Evolutionary conservation across 2,888 invertebrate species (phyloP), one percentile per base, ranked within the genome.

Genomic region (Nomada flava): DNA sequence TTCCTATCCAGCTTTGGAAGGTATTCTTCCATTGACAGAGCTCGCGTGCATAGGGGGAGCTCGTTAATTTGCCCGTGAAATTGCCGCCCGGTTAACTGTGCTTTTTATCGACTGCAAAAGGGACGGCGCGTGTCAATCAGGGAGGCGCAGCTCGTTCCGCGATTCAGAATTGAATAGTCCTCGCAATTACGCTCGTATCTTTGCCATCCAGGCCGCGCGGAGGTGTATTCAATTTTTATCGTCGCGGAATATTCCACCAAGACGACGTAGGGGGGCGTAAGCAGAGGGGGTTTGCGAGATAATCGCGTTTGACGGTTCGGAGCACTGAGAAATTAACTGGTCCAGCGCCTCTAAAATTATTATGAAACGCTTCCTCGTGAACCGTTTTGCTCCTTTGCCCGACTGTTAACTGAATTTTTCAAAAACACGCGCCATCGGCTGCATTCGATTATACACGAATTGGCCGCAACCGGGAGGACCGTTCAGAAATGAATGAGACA

Each of bases 271-370:
- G 26, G 29, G 18, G n/a, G 15, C 36, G 47, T 47, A 57, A 29
- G 29, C 23, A 60, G 69, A 71, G 74, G 65, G 74, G 78, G 82
- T 2, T 82, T 81, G 87, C 87, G 80, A 87, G 86, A 87, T 92
- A 92, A 92, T 92, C 92, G 90, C 87, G 84, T 92, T 92, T 91
- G 86, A 89, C 89, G 90, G 89, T 85, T 85, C 88, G 86, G 55
- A 84, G 91, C 88, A 88, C 88, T 88, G 86, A 88, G 88, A 91
- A 91, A 92, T 92, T 90, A 92, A 88, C 88, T 89, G 89, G 88
- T 89, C 89, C 89, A 86, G 72, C 86, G 88, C 85, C 88, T 88
- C 87, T 89, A 83, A 91, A 91, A 91, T 91, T 88, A 89, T 88
- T 85, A 86, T 86, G 83, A 89, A 89, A 90, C 86, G 77, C 63